Evolutionary conservation across 2,888 invertebrate species (phyloP), one percentile per base, ranked within the genome.

Genomic region (Piscicola geometra): DNA sequence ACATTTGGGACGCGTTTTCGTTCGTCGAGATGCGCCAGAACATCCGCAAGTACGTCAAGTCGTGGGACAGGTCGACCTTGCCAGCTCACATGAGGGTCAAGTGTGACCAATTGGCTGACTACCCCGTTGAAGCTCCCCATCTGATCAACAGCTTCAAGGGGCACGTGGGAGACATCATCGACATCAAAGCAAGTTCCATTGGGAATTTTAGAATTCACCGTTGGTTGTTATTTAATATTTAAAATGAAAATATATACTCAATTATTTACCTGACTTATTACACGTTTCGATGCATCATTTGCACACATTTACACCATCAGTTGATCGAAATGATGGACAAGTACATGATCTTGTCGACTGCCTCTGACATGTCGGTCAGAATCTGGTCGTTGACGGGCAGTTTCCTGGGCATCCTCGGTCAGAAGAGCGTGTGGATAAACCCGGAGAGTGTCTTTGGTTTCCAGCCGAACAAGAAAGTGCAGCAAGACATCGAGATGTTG

Each of bases 341-440:
- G 21, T 47, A 74, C 52, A n/a, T 78, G 25, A 50, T 78, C 36
- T 72, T 76, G 2, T 41, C 78, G 47, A 90, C 91, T 80, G 87
- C 88, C 75, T 68, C 71, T 18, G 91, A 92, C 86, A 90, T 89
- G 82, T 90, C 90, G 70, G 90, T 83, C 0, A 76, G 84, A 1
- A 74, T 83, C 56, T 84, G 83, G 83, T 81, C 83, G 0, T 56
- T 83, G 2, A 79, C 80, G 69, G 84, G 84, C 12, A 78, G 80
- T 36, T 83, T 88, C 81, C 82, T 93, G 80, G 91, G 91, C 79
- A 92, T 92, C 3, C 87, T 93, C 79, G 93, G 93, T 74, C 90
- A 91, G 73, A 89, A 89, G 80, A 86, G 88, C 81, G 87, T 89
- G 0, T 91, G 90, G 90, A 75, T 33, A 15, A 75, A 71, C 35